phyloP scores from a whole-genome alignment of 1,140 invertebrate genomes.

The Drosophila elegans region DNA sequence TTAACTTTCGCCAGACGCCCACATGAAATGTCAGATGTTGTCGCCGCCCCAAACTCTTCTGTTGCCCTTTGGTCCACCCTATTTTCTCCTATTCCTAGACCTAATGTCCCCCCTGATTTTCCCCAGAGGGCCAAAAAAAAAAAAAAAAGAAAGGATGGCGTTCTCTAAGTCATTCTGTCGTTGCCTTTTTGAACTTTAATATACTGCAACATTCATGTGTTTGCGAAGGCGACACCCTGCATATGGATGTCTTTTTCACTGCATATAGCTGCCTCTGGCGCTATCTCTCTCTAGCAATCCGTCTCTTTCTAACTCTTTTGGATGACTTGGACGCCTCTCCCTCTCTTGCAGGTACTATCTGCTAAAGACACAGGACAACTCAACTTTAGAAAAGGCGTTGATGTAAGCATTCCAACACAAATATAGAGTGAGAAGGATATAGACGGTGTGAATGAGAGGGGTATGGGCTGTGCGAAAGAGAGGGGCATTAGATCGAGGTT shows the following conservation, averaged over 20 bases:
- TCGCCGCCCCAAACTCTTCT: conserved; percentile 6
- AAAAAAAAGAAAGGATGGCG: conserved; percentile 21
- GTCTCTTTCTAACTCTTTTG: neutral
- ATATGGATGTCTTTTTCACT: conserved; percentile 2
- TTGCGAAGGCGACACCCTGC: conserved; percentile 12
- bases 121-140: neutral
- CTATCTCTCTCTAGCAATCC: neutral
- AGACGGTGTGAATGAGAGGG: conserved; percentile 2
- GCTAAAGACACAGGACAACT: conserved; percentile 16
- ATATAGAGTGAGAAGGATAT: neutral
- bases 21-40: conserved; percentile 56
- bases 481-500: neutral
- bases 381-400: conserved; percentile 51
- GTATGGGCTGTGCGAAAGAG: neutral
- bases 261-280: neutral
- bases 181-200: conserved; percentile 70
- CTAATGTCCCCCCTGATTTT: neutral
- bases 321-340: neutral
- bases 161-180: conserved; percentile 56
- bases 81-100: neutral
- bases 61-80: conserved; percentile 1
- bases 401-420: conserved; percentile 19
- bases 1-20: conserved; percentile 61
- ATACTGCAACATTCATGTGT: conserved; percentile 50
- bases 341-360: neutral